Evolutionary conservation across 2,888 invertebrate species (phyloP), one percentile per base, ranked within the genome.

Genomic region (Chrysina gloriosa): DNA sequence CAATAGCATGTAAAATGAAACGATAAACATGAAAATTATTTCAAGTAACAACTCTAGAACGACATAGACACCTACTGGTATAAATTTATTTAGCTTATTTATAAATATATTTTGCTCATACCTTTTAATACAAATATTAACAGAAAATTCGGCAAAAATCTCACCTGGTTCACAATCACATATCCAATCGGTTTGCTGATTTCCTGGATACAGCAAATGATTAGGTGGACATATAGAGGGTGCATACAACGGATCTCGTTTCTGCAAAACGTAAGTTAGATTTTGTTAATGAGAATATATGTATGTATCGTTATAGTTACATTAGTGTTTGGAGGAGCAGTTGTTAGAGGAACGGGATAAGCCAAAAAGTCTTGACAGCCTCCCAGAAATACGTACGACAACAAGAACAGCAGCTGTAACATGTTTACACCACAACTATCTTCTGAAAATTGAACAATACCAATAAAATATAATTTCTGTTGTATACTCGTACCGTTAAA

Each of bases 181-280:
- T 61, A 90, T 86, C 89, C 90, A 90, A 72, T 89, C 88, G 69
- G 87, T 86, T 54, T 82, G 83, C 72, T 88, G 87, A 73, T 89
- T 87, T 1, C 90, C 90, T 0, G 91, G 90, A 78, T 91, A 92
- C 4, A 87, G 85, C 0, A 90, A 78, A 82, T 92, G 90, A 77
- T 89, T 88, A 42, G 83, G 83, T 1, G 87, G 85, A 76, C 92
- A 92, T 74, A 82, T 83, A 0, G 85, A 83, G 0, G 89, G 89
- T 23, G 86, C 81, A 71, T 81, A 87, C 1, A 90, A 80, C 5
- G 91, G 90, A 2, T 47, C 34, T 27, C 65, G 11, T 2, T 36
- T 47, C 66, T 66, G 34, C 3, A 21, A 45, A 9, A 16, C 7
- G 21, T 45, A 45, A 45, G 21, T 9, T 45, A 14, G 4, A 11